These are phyloP conservation scores for Aythya fuligula DNA, from an alignment of 2,797 vertebrate species.

Conservation along the genomic window DNA sequence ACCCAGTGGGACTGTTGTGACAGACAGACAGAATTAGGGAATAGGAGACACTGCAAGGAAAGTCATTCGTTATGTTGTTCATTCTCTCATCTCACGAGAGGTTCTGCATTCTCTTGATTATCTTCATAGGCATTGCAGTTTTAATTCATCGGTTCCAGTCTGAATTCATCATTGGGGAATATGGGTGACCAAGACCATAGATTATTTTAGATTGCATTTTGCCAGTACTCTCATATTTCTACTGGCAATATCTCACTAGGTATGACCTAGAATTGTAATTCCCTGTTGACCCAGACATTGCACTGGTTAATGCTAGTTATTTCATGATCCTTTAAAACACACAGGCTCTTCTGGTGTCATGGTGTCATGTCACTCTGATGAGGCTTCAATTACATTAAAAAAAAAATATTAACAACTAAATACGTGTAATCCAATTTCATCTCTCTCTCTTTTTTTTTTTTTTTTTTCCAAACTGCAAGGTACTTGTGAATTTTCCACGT, in stretches of 20 bases:
- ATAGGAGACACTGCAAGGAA: neutral
- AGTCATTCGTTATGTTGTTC: neutral
- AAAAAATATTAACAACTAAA: neutral
- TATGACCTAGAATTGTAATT: neutral
- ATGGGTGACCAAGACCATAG: neutral
- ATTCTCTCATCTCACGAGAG: neutral
- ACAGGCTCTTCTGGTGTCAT: neutral
- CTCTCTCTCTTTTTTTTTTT: neutral
- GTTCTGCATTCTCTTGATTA: neutral
- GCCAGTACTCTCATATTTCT: neutral
- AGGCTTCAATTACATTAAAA: neutral
- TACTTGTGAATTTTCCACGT: neutral
- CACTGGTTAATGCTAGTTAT: neutral
- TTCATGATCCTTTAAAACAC: neutral
- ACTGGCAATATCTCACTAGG: neutral
- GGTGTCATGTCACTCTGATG: neutral
- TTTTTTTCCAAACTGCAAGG: neutral
- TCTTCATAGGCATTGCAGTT: neutral
- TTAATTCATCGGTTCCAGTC: no score
- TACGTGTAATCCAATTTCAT: neutral
- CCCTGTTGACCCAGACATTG: neutral
- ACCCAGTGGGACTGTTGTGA: neutral
- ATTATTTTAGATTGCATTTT: neutral
- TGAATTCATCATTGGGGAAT: neutral
- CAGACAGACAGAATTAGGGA: neutral